These are phyloP conservation scores for Chymomyza costata DNA, from an alignment of 1,140 invertebrate genomes.

Conservation along the genomic window DNA sequence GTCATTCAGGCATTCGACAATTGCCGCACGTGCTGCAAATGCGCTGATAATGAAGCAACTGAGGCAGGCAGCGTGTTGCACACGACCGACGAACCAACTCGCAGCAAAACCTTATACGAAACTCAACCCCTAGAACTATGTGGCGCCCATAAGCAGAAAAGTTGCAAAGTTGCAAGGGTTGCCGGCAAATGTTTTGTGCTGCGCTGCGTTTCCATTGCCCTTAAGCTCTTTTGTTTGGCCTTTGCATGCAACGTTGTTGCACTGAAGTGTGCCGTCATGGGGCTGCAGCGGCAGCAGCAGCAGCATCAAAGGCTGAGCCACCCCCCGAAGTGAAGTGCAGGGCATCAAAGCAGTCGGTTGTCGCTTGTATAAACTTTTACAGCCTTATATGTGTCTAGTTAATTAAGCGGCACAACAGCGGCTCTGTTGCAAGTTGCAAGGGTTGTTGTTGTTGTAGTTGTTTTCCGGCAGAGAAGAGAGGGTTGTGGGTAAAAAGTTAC, in stretches of 20 bases:
- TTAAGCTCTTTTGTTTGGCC: conserved; percentile 49
- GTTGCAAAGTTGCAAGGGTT: conserved; percentile 34
- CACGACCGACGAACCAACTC: conserved; percentile 38
- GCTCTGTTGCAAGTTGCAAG: conserved; percentile 61
- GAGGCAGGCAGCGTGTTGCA: conserved; percentile 32
- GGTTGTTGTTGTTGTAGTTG: too few species aligned
- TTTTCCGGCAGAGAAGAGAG: background rate
- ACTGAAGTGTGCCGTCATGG: too few species aligned
- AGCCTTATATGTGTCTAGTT: conserved; percentile 37
- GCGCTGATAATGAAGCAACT: conserved; percentile 61
- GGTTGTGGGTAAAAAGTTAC: too few species aligned
- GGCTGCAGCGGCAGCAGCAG: too few species aligned
- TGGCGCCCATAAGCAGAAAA: conserved; percentile 31
- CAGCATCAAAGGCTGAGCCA: too few species aligned
- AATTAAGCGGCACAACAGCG: conserved; percentile 56
- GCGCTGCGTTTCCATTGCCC: conserved; percentile 7
- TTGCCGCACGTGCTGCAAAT: conserved; percentile 57
- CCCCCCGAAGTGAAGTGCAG: too few species aligned
- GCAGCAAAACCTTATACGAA: too few species aligned
- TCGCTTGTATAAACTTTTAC: too few species aligned
- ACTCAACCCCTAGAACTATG: conserved; percentile 9
- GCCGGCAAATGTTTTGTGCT: conserved; percentile 20
- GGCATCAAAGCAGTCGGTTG: conserved; percentile 40
- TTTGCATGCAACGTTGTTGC: conserved; percentile 33
- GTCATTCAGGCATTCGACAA: conserved; percentile 8